These are phyloP conservation scores for Adoxophyes honmai DNA, from an alignment of 1,140 invertebrate genomes.

Conservation along the genomic window DNA sequence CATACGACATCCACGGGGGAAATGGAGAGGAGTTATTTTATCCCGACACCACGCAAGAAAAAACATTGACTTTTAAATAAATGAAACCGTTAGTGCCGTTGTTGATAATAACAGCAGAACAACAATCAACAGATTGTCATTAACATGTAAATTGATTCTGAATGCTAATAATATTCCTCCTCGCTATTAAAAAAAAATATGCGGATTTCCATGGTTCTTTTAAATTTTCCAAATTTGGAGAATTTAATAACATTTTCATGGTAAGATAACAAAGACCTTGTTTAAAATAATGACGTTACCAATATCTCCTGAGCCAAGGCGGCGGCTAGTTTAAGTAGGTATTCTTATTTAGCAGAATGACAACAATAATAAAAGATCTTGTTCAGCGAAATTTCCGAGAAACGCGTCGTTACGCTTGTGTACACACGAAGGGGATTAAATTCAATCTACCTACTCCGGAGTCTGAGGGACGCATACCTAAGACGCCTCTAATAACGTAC, in stretches of 20 bases:
- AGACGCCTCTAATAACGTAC: constrained; percentile 39
- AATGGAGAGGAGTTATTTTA: too few species aligned
- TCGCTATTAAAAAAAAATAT: neutral
- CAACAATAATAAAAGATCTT: constrained; percentile 9
- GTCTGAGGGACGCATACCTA: constrained; percentile 20
- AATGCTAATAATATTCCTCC: neutral
- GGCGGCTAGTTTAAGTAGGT: neutral
- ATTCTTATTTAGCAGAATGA: neutral
- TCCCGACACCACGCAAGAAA: too few species aligned
- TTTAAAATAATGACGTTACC: neutral
- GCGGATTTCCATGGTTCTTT: too few species aligned
- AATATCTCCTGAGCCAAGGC: neutral
- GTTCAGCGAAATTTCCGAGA: constrained; percentile 4
- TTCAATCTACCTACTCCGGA: constrained; percentile 9
- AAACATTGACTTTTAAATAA: too few species aligned
- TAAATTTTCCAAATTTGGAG: too few species aligned
- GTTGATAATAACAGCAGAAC: too few species aligned
- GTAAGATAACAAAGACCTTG: neutral
- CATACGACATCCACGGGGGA: too few species aligned
- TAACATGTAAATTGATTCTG: neutral
- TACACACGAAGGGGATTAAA: constrained; percentile 9
- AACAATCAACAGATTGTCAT: neutral
- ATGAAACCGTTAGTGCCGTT: too few species aligned
- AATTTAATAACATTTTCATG: neutral
- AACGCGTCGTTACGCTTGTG: constrained; percentile 1